Percentiles rank a stretch among this genome's conserved stretches.
phyloP scores from a whole-genome alignment of 2,113 vertebrate species.

The Gallinago paraguaiae region DNA sequence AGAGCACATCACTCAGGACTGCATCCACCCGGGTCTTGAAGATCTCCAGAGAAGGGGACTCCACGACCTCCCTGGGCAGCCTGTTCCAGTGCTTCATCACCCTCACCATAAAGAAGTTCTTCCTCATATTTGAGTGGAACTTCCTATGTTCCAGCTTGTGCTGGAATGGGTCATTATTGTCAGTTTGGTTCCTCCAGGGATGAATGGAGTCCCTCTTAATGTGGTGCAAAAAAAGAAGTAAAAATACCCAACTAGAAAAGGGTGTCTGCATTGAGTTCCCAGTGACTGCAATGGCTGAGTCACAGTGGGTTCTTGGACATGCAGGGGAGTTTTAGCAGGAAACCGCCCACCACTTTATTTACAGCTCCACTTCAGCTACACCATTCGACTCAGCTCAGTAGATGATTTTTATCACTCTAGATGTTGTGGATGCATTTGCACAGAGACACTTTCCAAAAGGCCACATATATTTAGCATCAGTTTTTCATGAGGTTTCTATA shows the following conservation, averaged over 20 bases:
- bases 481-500: conserved; percentile 16
- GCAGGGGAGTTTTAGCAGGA: conserved; percentile 68
- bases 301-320: conserved; percentile 52
- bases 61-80: too few species aligned
- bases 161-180: neutral
- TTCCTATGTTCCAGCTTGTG: too few species aligned
- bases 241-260: conserved; percentile 27
- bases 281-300: conserved; percentile 48
- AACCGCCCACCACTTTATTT: conserved; percentile 59
- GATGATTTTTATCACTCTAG: conserved; percentile 51
- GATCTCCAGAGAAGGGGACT: too few species aligned
- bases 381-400: conserved; percentile 42
- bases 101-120: too few species aligned
- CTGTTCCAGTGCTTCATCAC: too few species aligned
- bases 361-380: conserved; percentile 40
- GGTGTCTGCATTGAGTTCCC: conserved; percentile 25
- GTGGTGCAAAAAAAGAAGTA: conserved; percentile 43
- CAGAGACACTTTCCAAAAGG: conserved; percentile 41
- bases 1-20: too few species aligned
- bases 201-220: conserved; percentile 12
- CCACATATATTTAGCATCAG: neutral
- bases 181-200: neutral
- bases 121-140: too few species aligned
- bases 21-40: too few species aligned
- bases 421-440: conserved; percentile 19